Percentiles rank a stretch among this genome's conserved stretches.
Conservation (phyloP, 2,888 invertebrate genomes). For the Esperia sulphurella region DNA sequence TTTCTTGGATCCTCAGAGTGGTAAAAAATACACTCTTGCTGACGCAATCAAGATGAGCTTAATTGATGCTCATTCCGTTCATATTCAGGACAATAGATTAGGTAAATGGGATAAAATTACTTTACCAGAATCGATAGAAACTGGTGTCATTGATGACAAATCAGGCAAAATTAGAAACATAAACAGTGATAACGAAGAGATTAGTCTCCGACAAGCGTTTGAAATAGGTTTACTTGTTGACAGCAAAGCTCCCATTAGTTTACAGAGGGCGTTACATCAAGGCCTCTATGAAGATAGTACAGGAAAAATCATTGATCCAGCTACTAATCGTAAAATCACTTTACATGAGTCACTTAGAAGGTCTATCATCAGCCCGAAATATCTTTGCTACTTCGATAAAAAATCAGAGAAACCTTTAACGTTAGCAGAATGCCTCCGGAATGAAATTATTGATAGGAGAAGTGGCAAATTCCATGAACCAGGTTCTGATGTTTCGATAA, state of each 20-base stretch:
- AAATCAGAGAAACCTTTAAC: constrained; percentile 85
- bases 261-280: constrained; percentile 92
- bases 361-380: constrained; percentile 88
- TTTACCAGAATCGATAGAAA: constrained; percentile 87
- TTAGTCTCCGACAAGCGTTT: constrained; percentile 87
- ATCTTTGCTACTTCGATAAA: constrained; percentile 90
- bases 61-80: constrained; percentile 90
- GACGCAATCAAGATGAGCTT: constrained; percentile 90
- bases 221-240: constrained; percentile 89
- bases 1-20: constrained; percentile 90
- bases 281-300: constrained; percentile 90
- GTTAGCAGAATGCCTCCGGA: constrained; percentile 88
- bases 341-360: constrained; percentile 90
- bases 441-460: constrained; percentile 88
- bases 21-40: constrained; percentile 86
- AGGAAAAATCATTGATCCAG: constrained; percentile 90
- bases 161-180: constrained; percentile 86
- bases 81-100: constrained; percentile 87
- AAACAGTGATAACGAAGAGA: constrained; percentile 81
- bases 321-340: constrained; percentile 87
- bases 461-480: constrained; percentile 89
- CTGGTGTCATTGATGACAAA: constrained; percentile 85
- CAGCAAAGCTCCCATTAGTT: constrained; percentile 88
- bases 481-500: constrained; percentile 81
- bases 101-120: constrained; percentile 88